Base-by-base conservation (phyloP, 2,888 invertebrate genomes). In the Scelioninae gen. 2 region DNA sequence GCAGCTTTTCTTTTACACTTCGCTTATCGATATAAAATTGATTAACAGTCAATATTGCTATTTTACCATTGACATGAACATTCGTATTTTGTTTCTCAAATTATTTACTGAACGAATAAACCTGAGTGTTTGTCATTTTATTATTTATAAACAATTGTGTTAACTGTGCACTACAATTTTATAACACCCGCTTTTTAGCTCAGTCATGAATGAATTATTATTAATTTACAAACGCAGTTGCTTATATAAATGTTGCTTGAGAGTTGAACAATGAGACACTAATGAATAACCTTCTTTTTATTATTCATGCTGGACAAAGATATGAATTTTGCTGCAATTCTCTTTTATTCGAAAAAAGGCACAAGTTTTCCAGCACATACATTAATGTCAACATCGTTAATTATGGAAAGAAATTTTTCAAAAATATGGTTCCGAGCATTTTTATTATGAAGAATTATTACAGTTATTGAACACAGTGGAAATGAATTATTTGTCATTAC, bases 231-330 rank as follows among this genome's bases (percentile, higher is more conserved):
- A 22, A 31, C 33, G 25, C 33, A 33, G 33, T 58, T 67, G 22
- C 41, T 58, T 50, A 25, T 48, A 43, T 50, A 57, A 67, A 57
- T 41, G 50, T 15, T 43, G 45, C 55, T 65, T 22, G 33, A 52
- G 52, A 28, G 67, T 58, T 58, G 43, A 58, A 45, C 57, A 57
- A 67, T 37, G 57, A 67, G 50, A 67, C 67, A 35, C 16, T 68
- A 68, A 60, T 53, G 68, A 68, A 68, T 68, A 60, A 68, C 43
- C 45, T 46, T 25, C 37, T 53, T 68, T 68, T 68, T 52, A 68
- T 58, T 68, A 65, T 65, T 67, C 67, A 43, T 58, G 46, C 33
- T 46, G 18, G 33, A 16, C 18, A 25, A 43, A 63, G 35, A 33
- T 45, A 53, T 52, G 61, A n/a, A n/a, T n/a, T n/a, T 53, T 35